Conservation (phyloP, 2,888 invertebrate species). For the Tipula confusa region DNA sequence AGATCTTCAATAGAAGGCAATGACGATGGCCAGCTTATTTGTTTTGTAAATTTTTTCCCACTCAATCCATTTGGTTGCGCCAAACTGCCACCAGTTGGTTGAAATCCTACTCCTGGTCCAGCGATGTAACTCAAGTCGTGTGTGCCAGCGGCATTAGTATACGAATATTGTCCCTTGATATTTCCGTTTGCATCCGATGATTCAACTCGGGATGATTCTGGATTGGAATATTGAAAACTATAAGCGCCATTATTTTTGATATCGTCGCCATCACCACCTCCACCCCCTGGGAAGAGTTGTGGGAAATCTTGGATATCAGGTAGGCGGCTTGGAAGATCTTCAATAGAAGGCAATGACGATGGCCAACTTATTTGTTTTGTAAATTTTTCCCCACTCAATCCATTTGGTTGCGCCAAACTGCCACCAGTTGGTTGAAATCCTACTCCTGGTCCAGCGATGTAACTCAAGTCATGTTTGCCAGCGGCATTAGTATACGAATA, state of each 20-base stretch:
- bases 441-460: constrained; percentile 61
- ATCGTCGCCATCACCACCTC: constrained; percentile 51
- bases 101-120: constrained; percentile 61
- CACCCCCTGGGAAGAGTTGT: constrained; percentile 47
- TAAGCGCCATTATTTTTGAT: constrained; percentile 34
- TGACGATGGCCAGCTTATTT: constrained; percentile 27
- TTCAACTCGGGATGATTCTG: constrained; percentile 44
- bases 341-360: background rate
- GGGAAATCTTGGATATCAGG: background rate
- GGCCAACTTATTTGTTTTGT: constrained; percentile 31
- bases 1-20: background rate
- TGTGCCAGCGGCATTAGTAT: constrained; percentile 61
- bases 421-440: constrained; percentile 52
- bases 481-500: constrained; percentile 64
- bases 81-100: constrained; percentile 40
- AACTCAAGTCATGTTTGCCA: constrained; percentile 63
- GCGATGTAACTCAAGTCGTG: constrained; percentile 65
- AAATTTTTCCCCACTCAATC: constrained; percentile 31
- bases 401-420: constrained; percentile 38
- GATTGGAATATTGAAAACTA: constrained; percentile 28
- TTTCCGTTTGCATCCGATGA: constrained; percentile 43
- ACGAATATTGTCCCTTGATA: constrained; percentile 58
- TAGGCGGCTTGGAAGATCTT: background rate
- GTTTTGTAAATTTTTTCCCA: constrained; percentile 37
- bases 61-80: constrained; percentile 37